Percentiles rank a stretch among this genome's conserved stretches.
phyloP scores from a whole-genome alignment of 2,113 vertebrate genomes.

The Passer domesticus region DNA sequence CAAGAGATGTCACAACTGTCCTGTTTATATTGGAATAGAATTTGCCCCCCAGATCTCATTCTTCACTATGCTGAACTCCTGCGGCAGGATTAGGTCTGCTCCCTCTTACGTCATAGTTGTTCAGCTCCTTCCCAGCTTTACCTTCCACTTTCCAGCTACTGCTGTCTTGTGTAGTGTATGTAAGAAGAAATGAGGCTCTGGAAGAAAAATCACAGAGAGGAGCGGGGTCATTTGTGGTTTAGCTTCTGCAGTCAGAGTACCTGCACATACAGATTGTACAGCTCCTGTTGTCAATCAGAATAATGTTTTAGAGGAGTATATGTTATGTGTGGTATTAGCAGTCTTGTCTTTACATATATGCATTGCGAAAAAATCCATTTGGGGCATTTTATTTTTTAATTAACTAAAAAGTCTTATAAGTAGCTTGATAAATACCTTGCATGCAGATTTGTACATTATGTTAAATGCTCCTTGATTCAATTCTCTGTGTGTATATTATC shows the following conservation, averaged over 20 bases:
- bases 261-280: not conserved
- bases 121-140: not conserved
- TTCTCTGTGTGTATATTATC: not conserved
- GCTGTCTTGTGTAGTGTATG: not conserved
- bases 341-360: not conserved
- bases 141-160: not conserved
- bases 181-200: not conserved
- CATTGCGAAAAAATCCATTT: not conserved
- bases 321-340: not conserved
- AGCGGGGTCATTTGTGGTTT: not conserved
- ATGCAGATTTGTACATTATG: not conserved
- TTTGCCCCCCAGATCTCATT: not conserved
- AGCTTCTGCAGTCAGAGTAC: not conserved
- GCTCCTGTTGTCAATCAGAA: not conserved
- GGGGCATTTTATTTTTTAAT: not conserved
- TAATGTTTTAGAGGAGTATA: not conserved
- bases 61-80: not conserved
- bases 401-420: not conserved
- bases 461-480: not conserved
- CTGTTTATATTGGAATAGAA: not conserved
- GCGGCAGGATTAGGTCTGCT: not conserved
- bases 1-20: not conserved
- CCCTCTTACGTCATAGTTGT: not conserved
- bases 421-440: not conserved
- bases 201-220: not conserved